phyloP scores from a whole-genome alignment of 1,140 invertebrate genomes.

The Drosophila lini region DNA sequence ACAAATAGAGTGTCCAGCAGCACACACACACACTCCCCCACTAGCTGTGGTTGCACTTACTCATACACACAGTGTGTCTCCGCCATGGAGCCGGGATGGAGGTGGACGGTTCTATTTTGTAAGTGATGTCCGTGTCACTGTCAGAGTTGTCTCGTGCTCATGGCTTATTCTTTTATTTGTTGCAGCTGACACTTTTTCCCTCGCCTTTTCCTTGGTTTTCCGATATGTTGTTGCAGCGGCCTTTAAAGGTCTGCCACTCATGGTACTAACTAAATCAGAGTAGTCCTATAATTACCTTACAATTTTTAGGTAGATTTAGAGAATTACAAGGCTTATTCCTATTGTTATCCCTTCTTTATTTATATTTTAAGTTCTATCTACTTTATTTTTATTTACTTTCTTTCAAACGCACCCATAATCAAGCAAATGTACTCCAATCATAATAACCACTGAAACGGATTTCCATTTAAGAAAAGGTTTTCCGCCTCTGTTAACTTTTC shows the following conservation, averaged over 20 bases:
- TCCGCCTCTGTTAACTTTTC: conserved; percentile 30
- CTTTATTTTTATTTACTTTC: not conserved
- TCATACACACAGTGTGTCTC: conserved; percentile 16
- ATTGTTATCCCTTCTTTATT: no score
- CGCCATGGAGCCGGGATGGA: conserved; percentile 33
- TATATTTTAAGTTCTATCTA: not conserved
- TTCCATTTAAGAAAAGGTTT: conserved; percentile 17
- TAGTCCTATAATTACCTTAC: not conserved
- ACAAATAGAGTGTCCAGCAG: conserved; percentile 80
- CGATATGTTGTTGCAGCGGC: conserved; percentile 15
- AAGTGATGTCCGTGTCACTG: conserved; percentile 79
- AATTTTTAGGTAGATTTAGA: no score
- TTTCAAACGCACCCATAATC: conserved; percentile 2
- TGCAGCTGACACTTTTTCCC: conserved; percentile 36
- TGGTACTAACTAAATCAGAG: conserved; percentile 18
- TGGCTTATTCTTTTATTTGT: conserved; percentile 39
- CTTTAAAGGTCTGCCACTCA: conserved; percentile 8
- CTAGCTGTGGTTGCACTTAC: conserved; percentile 52
- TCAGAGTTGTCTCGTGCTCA: conserved; percentile 52
- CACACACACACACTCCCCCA: conserved; percentile 40
- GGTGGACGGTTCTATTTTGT: conserved; percentile 67
- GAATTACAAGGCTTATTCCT: not conserved
- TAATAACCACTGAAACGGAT: conserved; percentile 4
- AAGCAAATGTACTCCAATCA: conserved; percentile 7
- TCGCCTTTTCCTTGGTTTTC: conserved; percentile 23